These are phyloP conservation scores for Xenus cinereus DNA, from an alignment of 2,113 vertebrate genomes.

Conservation along the genomic window DNA sequence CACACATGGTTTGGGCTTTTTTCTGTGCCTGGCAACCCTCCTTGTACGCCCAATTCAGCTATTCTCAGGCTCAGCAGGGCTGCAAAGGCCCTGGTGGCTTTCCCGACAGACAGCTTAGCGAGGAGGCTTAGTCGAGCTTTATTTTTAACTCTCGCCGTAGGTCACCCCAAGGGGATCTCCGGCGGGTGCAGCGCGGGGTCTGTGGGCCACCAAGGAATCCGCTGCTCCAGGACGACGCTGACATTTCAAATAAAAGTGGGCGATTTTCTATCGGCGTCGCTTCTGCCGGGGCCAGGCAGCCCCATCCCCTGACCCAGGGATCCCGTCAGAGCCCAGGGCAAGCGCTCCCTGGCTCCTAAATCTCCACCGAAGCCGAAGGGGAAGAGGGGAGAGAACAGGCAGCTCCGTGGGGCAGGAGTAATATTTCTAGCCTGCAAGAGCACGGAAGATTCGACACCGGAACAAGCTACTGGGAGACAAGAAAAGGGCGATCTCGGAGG, in stretches of 20 bases:
- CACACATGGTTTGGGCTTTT: no score
- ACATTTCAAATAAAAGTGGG: accelerated
- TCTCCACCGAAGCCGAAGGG: not conserved
- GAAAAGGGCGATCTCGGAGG: accelerated
- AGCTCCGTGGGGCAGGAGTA: not conserved
- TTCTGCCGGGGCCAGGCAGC: not conserved
- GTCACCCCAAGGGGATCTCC: not conserved
- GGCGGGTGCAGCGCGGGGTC: not conserved
- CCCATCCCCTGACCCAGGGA: not conserved
- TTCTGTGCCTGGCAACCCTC: not conserved
- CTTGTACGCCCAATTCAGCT: accelerated
- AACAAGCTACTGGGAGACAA: not conserved
- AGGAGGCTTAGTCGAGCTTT: not conserved
- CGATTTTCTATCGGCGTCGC: accelerated
- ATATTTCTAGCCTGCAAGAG: not conserved
- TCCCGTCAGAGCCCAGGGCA: not conserved
- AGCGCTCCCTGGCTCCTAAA: not conserved
- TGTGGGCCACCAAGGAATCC: not conserved
- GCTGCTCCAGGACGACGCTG: not conserved
- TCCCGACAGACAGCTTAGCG: not conserved
- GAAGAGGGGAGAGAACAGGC: not conserved
- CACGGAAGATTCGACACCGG: not conserved
- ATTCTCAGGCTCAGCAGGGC: not conserved
- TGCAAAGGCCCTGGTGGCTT: not conserved
- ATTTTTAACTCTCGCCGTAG: not conserved